Conservation (phyloP, 64 coral and sea anemone species). For the Acropora yongei region DNA sequence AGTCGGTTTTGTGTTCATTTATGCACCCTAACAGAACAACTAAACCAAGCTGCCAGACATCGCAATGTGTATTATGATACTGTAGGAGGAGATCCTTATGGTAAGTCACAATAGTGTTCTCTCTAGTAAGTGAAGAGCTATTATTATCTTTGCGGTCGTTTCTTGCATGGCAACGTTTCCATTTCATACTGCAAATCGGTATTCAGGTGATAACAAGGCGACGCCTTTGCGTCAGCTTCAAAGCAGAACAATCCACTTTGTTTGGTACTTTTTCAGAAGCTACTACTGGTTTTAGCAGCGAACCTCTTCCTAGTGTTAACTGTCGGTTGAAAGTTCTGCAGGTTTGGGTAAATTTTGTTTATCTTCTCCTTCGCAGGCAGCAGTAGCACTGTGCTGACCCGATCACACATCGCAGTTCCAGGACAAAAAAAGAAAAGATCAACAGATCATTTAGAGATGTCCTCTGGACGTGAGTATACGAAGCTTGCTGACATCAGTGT, state of each 20-base stretch:
- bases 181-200: too few relatives aligned
- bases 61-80: slow-evolving; percentile 85
- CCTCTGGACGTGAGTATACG: neutral
- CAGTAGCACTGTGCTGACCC: slow-evolving; percentile 55
- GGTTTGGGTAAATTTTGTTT: neutral
- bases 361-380: neutral
- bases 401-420: slow-evolving; percentile 19
- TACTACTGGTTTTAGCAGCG: too few relatives aligned
- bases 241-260: too few relatives aligned
- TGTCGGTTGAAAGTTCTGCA: too few relatives aligned
- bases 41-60: slow-evolving; percentile 86
- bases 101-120: neutral
- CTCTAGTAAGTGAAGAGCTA: too few relatives aligned
- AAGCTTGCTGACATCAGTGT: too few relatives aligned
- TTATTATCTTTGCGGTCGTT: too few relatives aligned
- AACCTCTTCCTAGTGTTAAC: too few relatives aligned
- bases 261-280: too few relatives aligned
- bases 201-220: too few relatives aligned
- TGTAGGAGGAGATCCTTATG: slow-evolving; percentile 83
- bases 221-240: too few relatives aligned
- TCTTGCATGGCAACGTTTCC: too few relatives aligned
- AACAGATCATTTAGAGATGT: neutral
- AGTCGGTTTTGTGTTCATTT: neutral
- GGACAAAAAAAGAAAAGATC: slow-evolving; percentile 63
- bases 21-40: slow-evolving; percentile 38